These are phyloP conservation scores for Plestiodon gilberti DNA, from an alignment of 2,113 vertebrate genomes.

Conservation along the genomic window DNA sequence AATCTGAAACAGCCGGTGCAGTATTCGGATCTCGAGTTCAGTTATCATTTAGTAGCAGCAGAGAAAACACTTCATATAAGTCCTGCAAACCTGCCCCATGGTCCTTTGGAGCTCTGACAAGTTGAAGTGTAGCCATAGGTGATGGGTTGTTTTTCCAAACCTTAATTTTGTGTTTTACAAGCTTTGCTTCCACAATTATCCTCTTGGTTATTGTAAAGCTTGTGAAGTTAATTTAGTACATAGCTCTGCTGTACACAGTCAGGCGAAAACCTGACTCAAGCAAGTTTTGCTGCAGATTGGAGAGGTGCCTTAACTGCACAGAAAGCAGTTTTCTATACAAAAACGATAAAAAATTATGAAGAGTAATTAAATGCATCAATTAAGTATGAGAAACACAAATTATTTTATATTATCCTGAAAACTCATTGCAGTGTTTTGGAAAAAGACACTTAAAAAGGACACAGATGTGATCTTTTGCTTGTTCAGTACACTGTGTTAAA, in stretches of 20 bases:
- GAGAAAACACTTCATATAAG: not conserved
- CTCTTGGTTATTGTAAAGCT: conserved; percentile 59
- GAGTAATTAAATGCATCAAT: conserved; percentile 73
- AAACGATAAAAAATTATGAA: conserved; percentile 69
- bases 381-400: conserved; percentile 66
- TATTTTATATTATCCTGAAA: conserved; percentile 66
- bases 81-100: too few relatives aligned
- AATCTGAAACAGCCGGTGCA: not conserved
- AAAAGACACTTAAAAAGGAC: conserved; percentile 45
- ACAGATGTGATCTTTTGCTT: conserved; percentile 38
- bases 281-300: conserved; percentile 62
- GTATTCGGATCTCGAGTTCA: not conserved
- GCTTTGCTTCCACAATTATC: conserved; percentile 61
- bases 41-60: not conserved
- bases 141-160: conserved; percentile 38
- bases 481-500: conserved; percentile 23
- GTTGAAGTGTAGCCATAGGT: not conserved
- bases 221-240: conserved; percentile 64
- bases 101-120: not conserved
- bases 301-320: conserved; percentile 60
- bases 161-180: conserved; percentile 66
- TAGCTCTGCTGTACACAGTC: conserved; percentile 48
- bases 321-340: conserved; percentile 65
- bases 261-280: conserved; percentile 68
- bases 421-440: conserved; percentile 58